Base-by-base conservation (phyloP, 2,888 invertebrate genomes). In the Ornithoptera priamus region DNA sequence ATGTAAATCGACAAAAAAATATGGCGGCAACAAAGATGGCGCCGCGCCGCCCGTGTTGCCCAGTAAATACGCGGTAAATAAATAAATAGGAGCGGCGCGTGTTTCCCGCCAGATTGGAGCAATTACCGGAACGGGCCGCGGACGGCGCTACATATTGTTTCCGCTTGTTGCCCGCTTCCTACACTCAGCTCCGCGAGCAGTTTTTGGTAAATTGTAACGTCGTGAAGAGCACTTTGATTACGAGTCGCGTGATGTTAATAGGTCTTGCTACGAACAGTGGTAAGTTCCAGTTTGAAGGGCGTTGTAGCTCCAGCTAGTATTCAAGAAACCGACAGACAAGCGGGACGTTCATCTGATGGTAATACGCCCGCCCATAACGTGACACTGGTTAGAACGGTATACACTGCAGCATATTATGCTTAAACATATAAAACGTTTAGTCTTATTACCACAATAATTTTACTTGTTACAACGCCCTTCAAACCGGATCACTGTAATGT, bases 21-120 rank as follows among this genome's bases (percentile, higher is more conserved):
- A 39, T 10, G 68, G 72, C 67, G 61, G 39, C 39, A 62, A 73
- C 68, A 71, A 72, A 59, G 71, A 72, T 68, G 65, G 75, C 57
- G 39, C 7, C 39, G 39, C 39, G 39, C 8, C 39, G 39, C 39
- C 8, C 76, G 84, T 87, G 88, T 88, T 88, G 62, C 69, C 80
- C 85, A 86, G 86, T 89, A 91, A 88, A 90, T 90, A 90, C 83
- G 81, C 84, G 84, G 88, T 90, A 92, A 91, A 90, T 92, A 92
- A 92, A 92, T 92, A 92, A 91, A 92, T 90, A 90, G 81, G 81
- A 82, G 73, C 75, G 71, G 72, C 69, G 81, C 92, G 93, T 92
- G 92, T 88, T 91, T 89, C 77, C 72, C 71, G 63, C 68, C 77
- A 78, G 85, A 93, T 92, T 93, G 88, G 83, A 89, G 89, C 91